These are phyloP conservation scores for Actinia equina DNA, from an alignment of 64 coral and sea anemone species.

Conservation along the genomic window DNA sequence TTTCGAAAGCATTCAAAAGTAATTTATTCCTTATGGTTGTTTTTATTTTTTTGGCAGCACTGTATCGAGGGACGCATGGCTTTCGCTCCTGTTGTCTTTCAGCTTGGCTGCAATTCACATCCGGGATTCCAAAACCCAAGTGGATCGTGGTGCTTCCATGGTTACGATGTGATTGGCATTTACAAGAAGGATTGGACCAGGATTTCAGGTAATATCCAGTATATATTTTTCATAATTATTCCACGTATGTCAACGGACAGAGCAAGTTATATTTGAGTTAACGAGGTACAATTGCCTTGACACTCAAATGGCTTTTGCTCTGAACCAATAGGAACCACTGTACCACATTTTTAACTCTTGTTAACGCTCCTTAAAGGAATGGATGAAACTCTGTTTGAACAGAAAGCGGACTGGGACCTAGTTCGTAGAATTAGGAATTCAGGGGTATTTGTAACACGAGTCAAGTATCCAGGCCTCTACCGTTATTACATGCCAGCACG, in stretches of 20 bases:
- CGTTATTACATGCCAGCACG: slow-evolving; percentile 24
- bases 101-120: slow-evolving; percentile 22
- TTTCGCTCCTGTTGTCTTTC: slow-evolving; percentile 31
- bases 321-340: neutral
- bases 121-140: slow-evolving; percentile 19
- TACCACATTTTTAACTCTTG: neutral
- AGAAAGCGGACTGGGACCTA: slow-evolving; percentile 43
- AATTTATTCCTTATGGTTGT: too few relatives aligned
- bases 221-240: neutral
- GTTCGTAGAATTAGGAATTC: neutral
- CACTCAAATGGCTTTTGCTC: neutral
- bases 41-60: slow-evolving; percentile 13
- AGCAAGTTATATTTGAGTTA: too few relatives aligned
- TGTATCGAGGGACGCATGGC: slow-evolving; percentile 38
- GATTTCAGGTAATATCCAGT: slow-evolving; percentile 29
- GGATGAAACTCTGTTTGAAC: neutral
- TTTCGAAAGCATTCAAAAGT: too few relatives aligned
- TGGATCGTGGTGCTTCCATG: slow-evolving; percentile 34
- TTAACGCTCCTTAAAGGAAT: slow-evolving; percentile 3
- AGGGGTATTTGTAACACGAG: slow-evolving; percentile 23
- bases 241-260: too few relatives aligned
- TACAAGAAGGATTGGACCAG: slow-evolving; percentile 45
- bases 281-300: too few relatives aligned
- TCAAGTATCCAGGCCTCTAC: slow-evolving; percentile 37
- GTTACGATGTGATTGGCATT: slow-evolving; percentile 60